Percentiles rank a stretch among this genome's conserved stretches.
Evolutionary conservation across 2,113 vertebrate genomes (phyloP).

Genomic region (Xiphophorus maculatus): DNA sequence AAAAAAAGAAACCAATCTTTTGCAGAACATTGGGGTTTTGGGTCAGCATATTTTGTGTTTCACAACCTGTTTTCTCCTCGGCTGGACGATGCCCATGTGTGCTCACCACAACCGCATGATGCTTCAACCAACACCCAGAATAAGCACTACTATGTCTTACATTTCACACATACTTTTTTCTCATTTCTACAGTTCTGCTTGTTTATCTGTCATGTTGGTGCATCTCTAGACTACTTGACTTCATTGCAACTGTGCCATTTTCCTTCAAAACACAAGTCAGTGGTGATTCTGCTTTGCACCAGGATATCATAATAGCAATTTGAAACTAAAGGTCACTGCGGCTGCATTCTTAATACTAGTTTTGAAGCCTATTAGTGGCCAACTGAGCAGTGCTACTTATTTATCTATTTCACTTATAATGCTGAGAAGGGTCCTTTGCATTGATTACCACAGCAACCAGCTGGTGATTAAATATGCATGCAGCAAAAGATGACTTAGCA

Average conservation of each 20-base stretch:
- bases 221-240: conserved; percentile 28
- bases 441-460: neutral
- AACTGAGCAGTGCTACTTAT: neutral
- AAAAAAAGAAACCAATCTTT: conserved; percentile 44
- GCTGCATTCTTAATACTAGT: conserved; percentile 6
- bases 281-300: conserved; percentile 23
- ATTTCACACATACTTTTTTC: conserved; percentile 46
- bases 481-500: no score
- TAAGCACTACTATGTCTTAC: conserved; percentile 36
- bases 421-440: neutral
- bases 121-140: conserved; percentile 29
- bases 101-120: conserved; percentile 64
- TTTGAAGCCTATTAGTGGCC: conserved; percentile 24
- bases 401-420: neutral
- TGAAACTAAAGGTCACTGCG: conserved; percentile 32
- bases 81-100: conserved; percentile 37
- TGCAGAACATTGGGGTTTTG: conserved; percentile 62
- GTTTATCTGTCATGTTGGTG: conserved; percentile 29
- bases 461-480: no score
- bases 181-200: conserved; percentile 26
- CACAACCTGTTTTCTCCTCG: conserved; percentile 63
- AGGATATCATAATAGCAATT: conserved; percentile 26
- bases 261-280: conserved; percentile 38
- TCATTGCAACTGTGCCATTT: conserved; percentile 53
- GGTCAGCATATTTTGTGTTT: conserved; percentile 70